Evolutionary conservation across 2,888 invertebrate species (phyloP).

Genomic region (Lacanobia oleracea): DNA sequence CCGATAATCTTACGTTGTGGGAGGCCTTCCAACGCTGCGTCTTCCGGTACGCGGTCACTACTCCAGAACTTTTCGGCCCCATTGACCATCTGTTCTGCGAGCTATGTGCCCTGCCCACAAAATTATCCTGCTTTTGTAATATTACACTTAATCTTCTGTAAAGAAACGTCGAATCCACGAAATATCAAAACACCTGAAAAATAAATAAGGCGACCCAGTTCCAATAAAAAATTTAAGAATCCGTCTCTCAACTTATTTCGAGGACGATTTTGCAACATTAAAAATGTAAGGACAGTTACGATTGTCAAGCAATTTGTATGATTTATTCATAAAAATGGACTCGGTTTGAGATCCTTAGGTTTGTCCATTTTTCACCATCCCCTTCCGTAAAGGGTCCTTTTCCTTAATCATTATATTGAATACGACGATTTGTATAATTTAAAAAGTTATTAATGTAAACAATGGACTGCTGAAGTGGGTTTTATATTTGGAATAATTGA

Average conservation of each 20-base stretch:
- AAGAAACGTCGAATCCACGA: not conserved
- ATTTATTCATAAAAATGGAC: slow-evolving; percentile 62
- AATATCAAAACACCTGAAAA: not conserved
- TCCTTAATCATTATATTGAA: slow-evolving; percentile 48
- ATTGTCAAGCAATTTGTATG: slow-evolving; percentile 62
- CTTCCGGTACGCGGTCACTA: no score
- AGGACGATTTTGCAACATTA: slow-evolving; percentile 36
- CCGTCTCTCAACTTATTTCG: slow-evolving; percentile 8
- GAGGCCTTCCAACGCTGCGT: no score
- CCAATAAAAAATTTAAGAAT: slow-evolving; percentile 5
- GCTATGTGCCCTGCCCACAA: no score
- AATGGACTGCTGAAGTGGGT: slow-evolving; percentile 8
- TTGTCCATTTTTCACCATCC: slow-evolving; percentile 59
- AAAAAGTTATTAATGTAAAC: slow-evolving; percentile 43
- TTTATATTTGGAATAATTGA: slow-evolving; percentile 5
- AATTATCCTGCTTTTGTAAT: no score
- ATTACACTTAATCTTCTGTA: not conserved
- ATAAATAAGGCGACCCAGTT: not conserved
- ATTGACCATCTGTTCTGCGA: no score
- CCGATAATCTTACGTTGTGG: no score
- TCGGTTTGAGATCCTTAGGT: slow-evolving; percentile 22
- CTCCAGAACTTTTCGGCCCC: no score
- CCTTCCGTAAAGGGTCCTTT: slow-evolving; percentile 34
- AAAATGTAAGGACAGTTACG: slow-evolving; percentile 46
- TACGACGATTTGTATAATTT: slow-evolving; percentile 46